Base-by-base conservation (phyloP, 64 coral and sea anemone species). In the Porites lutea region DNA sequence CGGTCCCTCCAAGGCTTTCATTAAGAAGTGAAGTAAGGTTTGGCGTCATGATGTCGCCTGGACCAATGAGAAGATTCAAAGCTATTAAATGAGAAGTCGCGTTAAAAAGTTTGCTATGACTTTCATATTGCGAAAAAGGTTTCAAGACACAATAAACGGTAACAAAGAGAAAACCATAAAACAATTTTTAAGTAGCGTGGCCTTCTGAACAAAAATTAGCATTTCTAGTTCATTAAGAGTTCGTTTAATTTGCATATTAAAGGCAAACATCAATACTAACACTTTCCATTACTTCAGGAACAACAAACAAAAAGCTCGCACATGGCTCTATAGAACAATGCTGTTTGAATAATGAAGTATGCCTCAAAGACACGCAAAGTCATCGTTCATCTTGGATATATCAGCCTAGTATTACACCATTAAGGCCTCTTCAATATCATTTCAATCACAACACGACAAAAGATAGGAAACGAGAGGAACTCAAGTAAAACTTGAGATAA, bases 171-270 rank as follows among this genome's bases (percentile, higher is more conserved):
- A 15, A 55, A 45, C 43, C 19, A 46, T 11, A 84, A 76, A 68
- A 16, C 45, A 84, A 61, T 52, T 84, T 50, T 84, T 14, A 52
- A 68, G 81, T 69, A 68, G 62, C 61, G 81, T 68, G 81, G 81
- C 20, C 14, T 68, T 10, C 10, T 18, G 37, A 50, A 47, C 10
- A 21, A 14, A 84, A 68, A 84, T 84, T 84, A 84, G 61, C 81
- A 84, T 84, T 16, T 69, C 46, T 4, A 84, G 62, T 84, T 84
- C 81, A 84, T 84, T 84, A 84, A 84, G 48, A 67, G 59, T 84
- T 84, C 8, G 64, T 84, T 70, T 45, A 84, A 84, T 84, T 84
- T 84, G 81, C 81, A 84, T 84, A 69, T 84, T 16, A 84, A 83
- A 68, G 48, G 60, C 4, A 84, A 51, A 11, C 81, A 48, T 52